Conservation (phyloP, 2,113 vertebrate species). For the Onychostruthus taczanowskii region DNA sequence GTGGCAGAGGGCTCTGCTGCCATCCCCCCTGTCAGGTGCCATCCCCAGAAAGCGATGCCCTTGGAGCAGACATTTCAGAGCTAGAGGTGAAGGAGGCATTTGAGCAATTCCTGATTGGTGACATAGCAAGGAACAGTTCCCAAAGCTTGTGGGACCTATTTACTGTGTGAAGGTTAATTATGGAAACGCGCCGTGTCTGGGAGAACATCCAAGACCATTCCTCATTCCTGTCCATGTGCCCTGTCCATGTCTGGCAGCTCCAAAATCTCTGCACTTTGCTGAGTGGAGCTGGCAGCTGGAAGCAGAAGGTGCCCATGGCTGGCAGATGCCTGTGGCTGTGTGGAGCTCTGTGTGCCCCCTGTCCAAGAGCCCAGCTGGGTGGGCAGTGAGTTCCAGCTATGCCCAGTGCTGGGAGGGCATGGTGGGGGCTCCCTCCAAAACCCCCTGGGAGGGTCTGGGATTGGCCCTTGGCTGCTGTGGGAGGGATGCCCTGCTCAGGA, state of each 20-base stretch:
- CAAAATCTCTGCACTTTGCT: neutral
- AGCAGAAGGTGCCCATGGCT: neutral
- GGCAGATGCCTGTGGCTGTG: neutral
- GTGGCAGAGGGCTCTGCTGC: neutral
- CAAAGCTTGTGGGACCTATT: neutral
- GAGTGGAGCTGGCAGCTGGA: neutral
- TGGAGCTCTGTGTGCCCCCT: accelerated
- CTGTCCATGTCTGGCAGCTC: neutral
- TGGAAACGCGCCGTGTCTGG: neutral
- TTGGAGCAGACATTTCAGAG: neutral
- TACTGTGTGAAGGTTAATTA: neutral
- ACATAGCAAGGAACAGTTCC: neutral
- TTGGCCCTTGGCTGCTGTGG: too few relatives aligned
- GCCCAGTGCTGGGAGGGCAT: accelerated
- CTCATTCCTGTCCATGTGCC: neutral
- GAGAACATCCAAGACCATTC: neutral
- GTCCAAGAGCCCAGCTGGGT: accelerated
- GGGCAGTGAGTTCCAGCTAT: neutral
- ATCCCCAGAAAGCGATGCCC: neutral
- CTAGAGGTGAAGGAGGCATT: neutral
- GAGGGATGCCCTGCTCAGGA: neutral
- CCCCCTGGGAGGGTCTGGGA: neutral
- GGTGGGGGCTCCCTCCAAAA: accelerated
- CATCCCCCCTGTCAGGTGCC: neutral
- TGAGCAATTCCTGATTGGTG: neutral